A percentile compares a stretch with the other conserved stretches of the same genome.
Conservation (phyloP, 2,888 invertebrate species). For the Rotaria macrura region DNA sequence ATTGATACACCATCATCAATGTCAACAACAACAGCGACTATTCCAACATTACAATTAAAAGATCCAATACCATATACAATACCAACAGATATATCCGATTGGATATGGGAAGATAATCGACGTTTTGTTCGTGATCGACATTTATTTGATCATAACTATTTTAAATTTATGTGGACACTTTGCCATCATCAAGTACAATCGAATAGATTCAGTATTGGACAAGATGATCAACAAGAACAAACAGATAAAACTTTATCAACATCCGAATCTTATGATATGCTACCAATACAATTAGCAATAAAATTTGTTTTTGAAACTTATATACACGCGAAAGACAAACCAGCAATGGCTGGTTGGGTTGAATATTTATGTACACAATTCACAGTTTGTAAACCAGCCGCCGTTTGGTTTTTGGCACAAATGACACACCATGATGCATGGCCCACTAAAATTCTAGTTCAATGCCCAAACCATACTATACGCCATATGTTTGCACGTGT, state of each 20-base stretch:
- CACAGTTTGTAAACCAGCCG: neutral
- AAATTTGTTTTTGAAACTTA: conserved; percentile 87
- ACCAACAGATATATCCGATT: conserved; percentile 49
- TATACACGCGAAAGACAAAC: conserved; percentile 90
- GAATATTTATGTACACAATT: conserved; percentile 26
- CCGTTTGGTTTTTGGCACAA: conserved; percentile 22
- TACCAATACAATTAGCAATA: conserved; percentile 63
- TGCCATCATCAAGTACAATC: conserved; percentile 54
- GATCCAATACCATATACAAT: conserved; percentile 35
- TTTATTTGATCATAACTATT: conserved; percentile 87
- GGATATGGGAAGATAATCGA: conserved; percentile 95
- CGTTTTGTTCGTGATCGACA: conserved; percentile 86
- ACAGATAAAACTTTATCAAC: neutral
- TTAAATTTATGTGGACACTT: conserved; percentile 92
- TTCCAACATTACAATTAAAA: conserved; percentile 14
- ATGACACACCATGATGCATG: conserved; percentile 9
- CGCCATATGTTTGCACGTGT: conserved; percentile 26
- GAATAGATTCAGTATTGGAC: conserved; percentile 50
- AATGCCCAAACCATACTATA: conserved; percentile 30
- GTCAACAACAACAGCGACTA: neutral
- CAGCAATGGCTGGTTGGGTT: conserved; percentile 43
- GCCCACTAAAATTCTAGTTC: conserved; percentile 22
- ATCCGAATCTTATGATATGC: conserved; percentile 51
- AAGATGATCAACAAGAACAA: conserved; percentile 56
- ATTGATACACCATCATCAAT: conserved; percentile 35